Conservation (phyloP, 2,888 invertebrate species). For the Lymantria monacha region DNA sequence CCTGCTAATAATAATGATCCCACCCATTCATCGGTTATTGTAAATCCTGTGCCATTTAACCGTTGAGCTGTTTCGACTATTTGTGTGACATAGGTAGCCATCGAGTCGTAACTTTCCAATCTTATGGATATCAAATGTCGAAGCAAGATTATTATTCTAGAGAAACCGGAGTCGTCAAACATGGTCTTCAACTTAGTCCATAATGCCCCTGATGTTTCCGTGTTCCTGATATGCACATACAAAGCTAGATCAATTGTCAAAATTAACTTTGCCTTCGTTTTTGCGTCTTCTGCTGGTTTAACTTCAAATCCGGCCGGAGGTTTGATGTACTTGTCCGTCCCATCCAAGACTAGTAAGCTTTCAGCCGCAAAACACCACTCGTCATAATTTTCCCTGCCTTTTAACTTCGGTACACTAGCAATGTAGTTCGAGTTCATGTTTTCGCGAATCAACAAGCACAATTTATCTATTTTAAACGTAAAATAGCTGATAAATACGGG, state of each 20-base stretch:
- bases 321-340: neutral
- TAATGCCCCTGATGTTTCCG: conserved; percentile 3
- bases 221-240: conserved; percentile 12
- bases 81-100: conserved; percentile 11
- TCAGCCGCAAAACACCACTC: neutral
- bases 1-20: conserved; percentile 2
- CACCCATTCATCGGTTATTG: conserved; percentile 4
- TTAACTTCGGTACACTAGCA: neutral
- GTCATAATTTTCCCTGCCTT: too few species aligned
- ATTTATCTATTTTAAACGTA: neutral
- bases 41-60: conserved; percentile 2
- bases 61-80: conserved; percentile 10
- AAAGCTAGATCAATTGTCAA: conserved; percentile 9
- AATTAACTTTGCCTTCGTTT: too few species aligned
- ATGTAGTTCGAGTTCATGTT: neutral
- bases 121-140: conserved; percentile 10
- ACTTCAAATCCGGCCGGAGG: neutral
- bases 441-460: neutral
- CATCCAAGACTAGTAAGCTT: neutral
- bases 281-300: conserved; percentile 5
- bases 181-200: conserved; percentile 9
- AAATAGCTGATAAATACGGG: neutral
- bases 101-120: conserved; percentile 10
- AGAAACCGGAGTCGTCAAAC: neutral
- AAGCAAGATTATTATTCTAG: conserved; percentile 2